Base-by-base conservation (phyloP, 2,888 invertebrate species). In the Drosophila formosana region DNA sequence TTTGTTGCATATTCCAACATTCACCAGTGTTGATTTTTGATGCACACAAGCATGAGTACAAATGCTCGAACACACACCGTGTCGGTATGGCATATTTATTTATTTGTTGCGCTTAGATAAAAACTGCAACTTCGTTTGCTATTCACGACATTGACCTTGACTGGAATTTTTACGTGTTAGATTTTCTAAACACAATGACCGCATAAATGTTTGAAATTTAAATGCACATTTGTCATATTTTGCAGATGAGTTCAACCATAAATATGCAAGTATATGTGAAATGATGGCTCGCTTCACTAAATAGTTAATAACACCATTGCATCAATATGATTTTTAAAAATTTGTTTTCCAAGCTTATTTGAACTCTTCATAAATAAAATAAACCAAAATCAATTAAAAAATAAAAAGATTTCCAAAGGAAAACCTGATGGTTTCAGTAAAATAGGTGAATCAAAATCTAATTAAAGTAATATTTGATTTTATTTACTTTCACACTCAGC, bases 81-180 rank as follows among this genome's bases (percentile, higher is more conserved):
- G 43, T 47, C 32, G 26, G n/a, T 39, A 39, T 34, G 30, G 9
- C 11, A n/a, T 43, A 43, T 58, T 69, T 73, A 37, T 69, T 78
- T 73, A 77, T 77, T 64, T 68, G 37, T 64, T 64, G 60, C 41
- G 74, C 66, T 80, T 88, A 80, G 88, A 80, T 67, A 51, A 49
- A 77, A 75, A 52, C 63, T 34, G 39, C 47, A 51, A 85, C 57
- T 56, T 57, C 26, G 60, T 47, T 63, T 52, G 49, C 46, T 58
- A 60, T 68, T 66, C 32, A 26, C 66, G 64, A 63, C 76, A 71
- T 60, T 89, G 84, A 89, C 84, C 84, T 87, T 87, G 89, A 76
- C 58, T 45, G 23, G 1, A 4, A 68, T 55, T 65, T 80, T 82
- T 53, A 67, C 78, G 72, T 55, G 67, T 72, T 85, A 70, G 65